Conservation (phyloP, 2,888 invertebrate genomes). For the Caenorhabditis angaria region DNA sequence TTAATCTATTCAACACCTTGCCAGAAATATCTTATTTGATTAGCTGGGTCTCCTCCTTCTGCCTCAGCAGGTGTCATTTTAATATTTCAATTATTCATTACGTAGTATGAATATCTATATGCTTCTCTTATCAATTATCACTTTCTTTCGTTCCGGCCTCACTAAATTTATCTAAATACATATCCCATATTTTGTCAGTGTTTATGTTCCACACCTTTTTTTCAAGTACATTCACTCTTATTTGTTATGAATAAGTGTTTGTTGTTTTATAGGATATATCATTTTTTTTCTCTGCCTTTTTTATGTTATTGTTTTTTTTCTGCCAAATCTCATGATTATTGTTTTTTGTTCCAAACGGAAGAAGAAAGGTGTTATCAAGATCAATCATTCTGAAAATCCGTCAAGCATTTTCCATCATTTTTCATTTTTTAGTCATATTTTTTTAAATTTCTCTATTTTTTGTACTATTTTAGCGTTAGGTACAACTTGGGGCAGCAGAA, state of each 20-base stretch:
- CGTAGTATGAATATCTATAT: neutral
- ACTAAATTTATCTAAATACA: neutral
- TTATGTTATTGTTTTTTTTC: too few relatives aligned
- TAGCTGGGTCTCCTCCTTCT: neutral
- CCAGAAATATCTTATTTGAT: neutral
- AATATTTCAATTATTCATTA: neutral
- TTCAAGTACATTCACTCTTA: neutral
- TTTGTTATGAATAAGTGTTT: neutral
- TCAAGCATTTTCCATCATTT: too few relatives aligned
- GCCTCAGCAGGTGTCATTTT: neutral
- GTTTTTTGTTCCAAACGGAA: too few relatives aligned
- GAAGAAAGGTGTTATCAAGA: too few relatives aligned
- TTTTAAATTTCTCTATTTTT: too few relatives aligned
- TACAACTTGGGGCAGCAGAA: too few relatives aligned
- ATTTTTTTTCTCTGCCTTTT: too few relatives aligned
- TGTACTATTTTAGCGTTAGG: too few relatives aligned
- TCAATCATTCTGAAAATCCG: too few relatives aligned
- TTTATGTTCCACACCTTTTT: neutral
- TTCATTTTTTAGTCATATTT: too few relatives aligned
- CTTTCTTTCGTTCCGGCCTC: neutral
- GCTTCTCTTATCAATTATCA: neutral
- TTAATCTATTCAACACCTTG: conserved; percentile 2
- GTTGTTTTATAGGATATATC: neutral
- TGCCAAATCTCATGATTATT: too few relatives aligned
- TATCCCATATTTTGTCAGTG: neutral